These are phyloP conservation scores for Drosophila orosa DNA, from an alignment of 1,140 invertebrate species.

Conservation along the genomic window DNA sequence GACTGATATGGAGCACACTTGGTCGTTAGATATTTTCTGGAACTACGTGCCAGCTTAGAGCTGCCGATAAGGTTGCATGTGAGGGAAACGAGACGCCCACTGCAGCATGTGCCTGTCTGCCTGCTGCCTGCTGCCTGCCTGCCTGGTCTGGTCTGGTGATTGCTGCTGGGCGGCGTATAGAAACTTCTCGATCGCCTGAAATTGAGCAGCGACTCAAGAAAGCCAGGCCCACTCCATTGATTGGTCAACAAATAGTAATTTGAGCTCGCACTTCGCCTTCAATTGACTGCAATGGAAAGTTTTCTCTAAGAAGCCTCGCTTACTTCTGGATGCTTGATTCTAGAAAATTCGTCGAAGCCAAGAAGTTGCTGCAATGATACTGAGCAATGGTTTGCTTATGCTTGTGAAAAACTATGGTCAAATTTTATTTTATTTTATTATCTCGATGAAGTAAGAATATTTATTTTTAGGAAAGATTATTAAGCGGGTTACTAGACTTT, in stretches of 20 bases:
- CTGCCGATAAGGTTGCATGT: slow-evolving; percentile 41
- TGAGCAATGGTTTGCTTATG: background rate
- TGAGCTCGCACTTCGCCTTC: slow-evolving; percentile 44
- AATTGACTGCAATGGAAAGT: slow-evolving; percentile 72
- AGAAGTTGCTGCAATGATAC: background rate
- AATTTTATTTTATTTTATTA: too few species aligned
- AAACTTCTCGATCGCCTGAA: slow-evolving; percentile 29
- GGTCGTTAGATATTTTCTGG: slow-evolving; percentile 9
- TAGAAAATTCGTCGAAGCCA: slow-evolving; percentile 44
- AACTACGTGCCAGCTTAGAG: slow-evolving; percentile 20
- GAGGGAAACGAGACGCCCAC: slow-evolving; percentile 63
- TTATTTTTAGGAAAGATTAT: too few species aligned
- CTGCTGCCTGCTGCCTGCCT: slow-evolving; percentile 15
- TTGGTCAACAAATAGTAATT: slow-evolving; percentile 66
- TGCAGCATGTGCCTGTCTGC: slow-evolving; percentile 36
- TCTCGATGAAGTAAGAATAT: too few species aligned
- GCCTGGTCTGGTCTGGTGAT: slow-evolving; percentile 24
- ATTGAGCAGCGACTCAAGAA: slow-evolving; percentile 25
- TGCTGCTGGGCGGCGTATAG: background rate
- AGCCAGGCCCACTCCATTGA: slow-evolving; percentile 32
- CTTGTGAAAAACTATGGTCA: background rate
- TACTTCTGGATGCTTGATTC: slow-evolving; percentile 26
- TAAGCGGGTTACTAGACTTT: too few species aligned
- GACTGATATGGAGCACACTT: slow-evolving; percentile 24
- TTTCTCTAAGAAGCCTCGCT: slow-evolving; percentile 28